Conservation (phyloP, 2,113 vertebrate species). For the Leptocoma aspasia region DNA sequence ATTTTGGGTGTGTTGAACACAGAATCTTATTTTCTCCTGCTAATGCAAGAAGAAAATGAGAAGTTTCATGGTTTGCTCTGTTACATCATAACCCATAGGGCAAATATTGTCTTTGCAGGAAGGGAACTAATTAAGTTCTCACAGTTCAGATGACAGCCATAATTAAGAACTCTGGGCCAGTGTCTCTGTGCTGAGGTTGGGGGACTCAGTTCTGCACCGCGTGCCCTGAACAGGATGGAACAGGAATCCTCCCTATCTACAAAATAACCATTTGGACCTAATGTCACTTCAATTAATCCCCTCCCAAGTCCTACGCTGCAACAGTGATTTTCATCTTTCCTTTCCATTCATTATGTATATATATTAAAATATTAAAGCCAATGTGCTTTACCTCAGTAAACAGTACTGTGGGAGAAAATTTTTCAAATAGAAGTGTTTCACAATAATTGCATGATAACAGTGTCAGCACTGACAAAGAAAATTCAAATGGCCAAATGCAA, state of each 20-base stretch:
- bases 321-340: not conserved
- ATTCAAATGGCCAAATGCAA: slow-evolving; percentile 24
- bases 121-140: not conserved
- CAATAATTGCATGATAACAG: slow-evolving; percentile 11
- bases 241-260: not conserved
- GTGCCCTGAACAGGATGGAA: not conserved
- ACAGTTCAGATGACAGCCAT: not conserved
- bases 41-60: not conserved
- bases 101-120: not conserved
- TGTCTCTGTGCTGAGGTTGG: not conserved
- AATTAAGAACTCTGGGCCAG: not conserved
- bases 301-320: not conserved
- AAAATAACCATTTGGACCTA: not conserved
- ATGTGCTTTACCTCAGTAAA: not conserved
- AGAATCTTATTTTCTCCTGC: not conserved
- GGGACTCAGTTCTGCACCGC: not conserved
- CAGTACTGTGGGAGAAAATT: not conserved
- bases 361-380: slow-evolving; percentile 23
- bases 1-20: not conserved
- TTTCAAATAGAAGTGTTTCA: not conserved
- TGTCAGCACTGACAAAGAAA: not conserved
- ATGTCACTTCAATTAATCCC: not conserved
- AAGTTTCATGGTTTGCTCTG: not conserved
- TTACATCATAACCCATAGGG: not conserved
- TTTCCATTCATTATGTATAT: not conserved